Evolutionary conservation across 2,797 vertebrate species (phyloP).

Genomic region (Smutsia gigantea): DNA sequence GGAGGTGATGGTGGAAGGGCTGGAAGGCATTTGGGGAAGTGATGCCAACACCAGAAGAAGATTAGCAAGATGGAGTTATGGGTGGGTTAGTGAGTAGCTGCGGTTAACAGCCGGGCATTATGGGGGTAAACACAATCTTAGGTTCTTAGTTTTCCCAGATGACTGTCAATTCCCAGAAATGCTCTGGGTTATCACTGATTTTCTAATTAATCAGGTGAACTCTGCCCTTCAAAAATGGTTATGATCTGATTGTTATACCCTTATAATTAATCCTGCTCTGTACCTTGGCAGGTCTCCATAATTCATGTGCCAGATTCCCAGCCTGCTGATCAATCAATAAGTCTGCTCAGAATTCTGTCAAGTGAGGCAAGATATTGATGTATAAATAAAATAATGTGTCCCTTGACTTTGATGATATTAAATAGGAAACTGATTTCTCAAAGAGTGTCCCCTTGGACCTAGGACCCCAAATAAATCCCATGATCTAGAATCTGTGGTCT

Average conservation of each 20-base stretch:
- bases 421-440: constrained; percentile 32
- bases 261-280: constrained; percentile 48
- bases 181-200: constrained; percentile 41
- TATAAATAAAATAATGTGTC: constrained; percentile 19
- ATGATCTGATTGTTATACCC: constrained; percentile 18
- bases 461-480: background rate
- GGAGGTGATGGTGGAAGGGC: background rate
- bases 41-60: background rate
- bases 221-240: constrained; percentile 50
- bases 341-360: constrained; percentile 32
- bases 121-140: background rate
- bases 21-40: background rate
- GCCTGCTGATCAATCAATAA: constrained; percentile 47
- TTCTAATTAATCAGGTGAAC: constrained; percentile 70
- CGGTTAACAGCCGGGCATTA: background rate
- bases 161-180: constrained; percentile 63
- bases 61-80: background rate
- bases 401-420: background rate
- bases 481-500: background rate
- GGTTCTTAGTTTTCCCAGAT: constrained; percentile 39
- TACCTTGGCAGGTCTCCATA: background rate
- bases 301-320: background rate
- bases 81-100: background rate
- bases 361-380: constrained; percentile 30
- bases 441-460: background rate